These are phyloP conservation scores for Babylonia areolata DNA, from an alignment of 1,140 invertebrate species.

Conservation along the genomic window DNA sequence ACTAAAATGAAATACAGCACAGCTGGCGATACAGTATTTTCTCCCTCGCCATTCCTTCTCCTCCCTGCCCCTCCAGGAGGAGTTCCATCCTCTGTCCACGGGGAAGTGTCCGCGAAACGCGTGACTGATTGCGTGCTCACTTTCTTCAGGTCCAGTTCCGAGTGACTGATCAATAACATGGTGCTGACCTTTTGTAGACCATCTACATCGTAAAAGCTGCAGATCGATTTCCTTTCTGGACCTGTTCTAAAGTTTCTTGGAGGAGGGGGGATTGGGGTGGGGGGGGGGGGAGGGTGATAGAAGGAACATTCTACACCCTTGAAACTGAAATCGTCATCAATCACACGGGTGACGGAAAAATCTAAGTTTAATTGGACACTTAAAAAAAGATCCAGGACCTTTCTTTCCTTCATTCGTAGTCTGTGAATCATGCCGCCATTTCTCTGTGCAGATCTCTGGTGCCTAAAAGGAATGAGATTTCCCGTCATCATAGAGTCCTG, in stretches of 20 bases:
- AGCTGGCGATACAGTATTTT: neutral
- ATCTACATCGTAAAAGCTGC: neutral
- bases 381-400: neutral
- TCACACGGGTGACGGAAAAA: neutral
- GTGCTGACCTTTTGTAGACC: neutral
- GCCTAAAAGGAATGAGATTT: too few species aligned
- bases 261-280: too few species aligned
- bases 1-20: too few species aligned
- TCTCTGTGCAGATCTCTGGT: too few species aligned
- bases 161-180: neutral
- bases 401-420: neutral
- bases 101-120: neutral
- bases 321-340: neutral
- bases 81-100: neutral
- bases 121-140: neutral
- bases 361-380: neutral
- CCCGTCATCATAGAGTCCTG: too few species aligned
- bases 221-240: neutral
- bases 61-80: neutral
- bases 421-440: too few species aligned
- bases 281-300: neutral
- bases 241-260: neutral
- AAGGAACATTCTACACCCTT: neutral
- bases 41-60: neutral
- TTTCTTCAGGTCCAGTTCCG: neutral